Evolutionary conservation across 1,140 invertebrate species (phyloP).

Genomic region (Ylistrum balloti): DNA sequence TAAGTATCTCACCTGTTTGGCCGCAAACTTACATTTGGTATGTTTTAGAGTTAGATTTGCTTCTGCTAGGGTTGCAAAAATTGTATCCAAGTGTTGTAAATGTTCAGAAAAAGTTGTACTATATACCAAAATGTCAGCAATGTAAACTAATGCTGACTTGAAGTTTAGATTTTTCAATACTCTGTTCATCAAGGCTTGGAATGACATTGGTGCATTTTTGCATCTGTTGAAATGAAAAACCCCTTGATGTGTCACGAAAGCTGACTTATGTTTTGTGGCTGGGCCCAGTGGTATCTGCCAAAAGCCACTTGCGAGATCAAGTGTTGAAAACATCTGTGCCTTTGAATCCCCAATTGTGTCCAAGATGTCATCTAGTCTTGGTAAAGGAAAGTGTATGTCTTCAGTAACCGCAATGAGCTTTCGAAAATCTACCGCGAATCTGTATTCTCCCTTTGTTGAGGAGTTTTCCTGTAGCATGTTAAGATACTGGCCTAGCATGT

Average conservation of each 20-base stretch:
- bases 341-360: constrained; percentile 51
- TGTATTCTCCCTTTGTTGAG: neutral
- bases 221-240: constrained; percentile 48
- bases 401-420: constrained; percentile 60
- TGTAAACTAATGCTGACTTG: too few species aligned
- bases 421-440: constrained; percentile 62
- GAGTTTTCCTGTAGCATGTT: neutral
- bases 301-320: too few species aligned
- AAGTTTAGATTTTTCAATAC: too few species aligned
- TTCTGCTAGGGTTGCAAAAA: too few species aligned
- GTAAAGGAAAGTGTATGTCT: constrained; percentile 55
- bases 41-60: too few species aligned
- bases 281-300: constrained; percentile 57
- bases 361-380: too few species aligned
- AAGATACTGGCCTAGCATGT: neutral
- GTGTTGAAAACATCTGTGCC: too few species aligned
- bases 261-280: constrained; percentile 47
- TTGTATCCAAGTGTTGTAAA: too few species aligned
- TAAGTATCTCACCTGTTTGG: too few species aligned
- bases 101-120: neutral
- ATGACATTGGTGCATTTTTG: neutral
- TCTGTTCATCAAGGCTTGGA: too few species aligned
- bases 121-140: neutral
- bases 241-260: too few species aligned
- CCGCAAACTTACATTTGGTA: too few species aligned